Percentiles rank a stretch among this genome's conserved stretches.
These are phyloP conservation scores for Cataglyphis rosenhaueri DNA, from an alignment of 2,888 invertebrate genomes.

Conservation along the genomic window DNA sequence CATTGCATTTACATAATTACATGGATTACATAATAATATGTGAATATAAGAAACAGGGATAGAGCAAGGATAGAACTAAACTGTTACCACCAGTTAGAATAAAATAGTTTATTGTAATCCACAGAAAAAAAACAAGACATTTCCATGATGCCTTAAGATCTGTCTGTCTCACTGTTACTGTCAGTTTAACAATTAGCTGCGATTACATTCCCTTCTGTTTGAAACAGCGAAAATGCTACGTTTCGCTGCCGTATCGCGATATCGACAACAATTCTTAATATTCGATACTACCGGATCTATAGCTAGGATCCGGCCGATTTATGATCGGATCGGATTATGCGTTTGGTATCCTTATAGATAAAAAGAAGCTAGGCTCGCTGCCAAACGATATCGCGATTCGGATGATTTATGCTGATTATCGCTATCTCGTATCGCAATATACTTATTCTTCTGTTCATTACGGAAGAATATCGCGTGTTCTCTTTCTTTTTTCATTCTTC, in stretches of 20 bases:
- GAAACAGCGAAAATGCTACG: constrained; percentile 71
- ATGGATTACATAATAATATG: background rate
- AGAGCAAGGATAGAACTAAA: background rate
- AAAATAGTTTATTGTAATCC: constrained; percentile 85
- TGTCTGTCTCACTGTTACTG: constrained; percentile 79
- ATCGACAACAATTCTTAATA: constrained; percentile 33
- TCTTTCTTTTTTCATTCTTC: constrained; percentile 15
- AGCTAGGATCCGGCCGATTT: constrained; percentile 4
- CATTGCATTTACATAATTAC: no score
- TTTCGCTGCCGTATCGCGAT: constrained; percentile 37
- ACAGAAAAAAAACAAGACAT: constrained; percentile 84
- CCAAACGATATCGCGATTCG: constrained; percentile 37
- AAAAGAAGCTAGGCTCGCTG: constrained; percentile 17
- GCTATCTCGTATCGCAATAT: constrained; percentile 21
- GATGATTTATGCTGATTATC: constrained; percentile 13
- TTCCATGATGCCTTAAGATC: constrained; percentile 81
- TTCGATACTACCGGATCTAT: background rate
- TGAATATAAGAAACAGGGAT: background rate
- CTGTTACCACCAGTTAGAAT: constrained; percentile 76
- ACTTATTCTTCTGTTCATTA: background rate
- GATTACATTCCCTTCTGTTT: constrained; percentile 76
- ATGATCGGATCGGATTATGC: constrained; percentile 47
- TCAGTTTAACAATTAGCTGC: constrained; percentile 83
- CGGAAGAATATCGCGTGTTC: constrained; percentile 44
- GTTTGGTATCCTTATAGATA: constrained; percentile 14